These are phyloP conservation scores for Amphipyra tragopoginis DNA, from an alignment of 2,888 invertebrate species.

Conservation along the genomic window DNA sequence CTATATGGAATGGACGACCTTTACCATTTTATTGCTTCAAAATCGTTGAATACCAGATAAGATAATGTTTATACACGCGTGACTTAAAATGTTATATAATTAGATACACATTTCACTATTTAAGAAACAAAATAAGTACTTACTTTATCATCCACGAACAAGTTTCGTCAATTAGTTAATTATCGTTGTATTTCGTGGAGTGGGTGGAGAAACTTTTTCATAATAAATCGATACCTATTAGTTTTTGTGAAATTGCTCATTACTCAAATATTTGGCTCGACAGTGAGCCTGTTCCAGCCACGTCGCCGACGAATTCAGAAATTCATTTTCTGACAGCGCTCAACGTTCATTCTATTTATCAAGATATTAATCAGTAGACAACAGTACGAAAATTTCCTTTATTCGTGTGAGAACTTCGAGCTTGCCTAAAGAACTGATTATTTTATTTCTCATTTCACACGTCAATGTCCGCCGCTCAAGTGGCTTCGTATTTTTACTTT, in stretches of 20 bases:
- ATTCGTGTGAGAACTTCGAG: constrained; percentile 22
- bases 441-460: constrained; percentile 43
- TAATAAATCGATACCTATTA: constrained; percentile 25
- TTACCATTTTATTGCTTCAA: constrained; percentile 40
- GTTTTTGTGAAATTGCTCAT: constrained; percentile 31
- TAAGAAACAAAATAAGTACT: constrained; percentile 36
- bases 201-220: constrained; percentile 23
- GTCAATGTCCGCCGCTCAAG: constrained; percentile 36
- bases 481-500: constrained; percentile 50
- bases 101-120: constrained; percentile 49
- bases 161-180: constrained; percentile 23
- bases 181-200: constrained; percentile 20
- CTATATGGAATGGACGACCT: constrained; percentile 41
- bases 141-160: constrained; percentile 50
- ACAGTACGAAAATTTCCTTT: constrained; percentile 17
- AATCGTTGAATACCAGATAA: constrained; percentile 57
- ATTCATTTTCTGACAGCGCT: constrained; percentile 22
- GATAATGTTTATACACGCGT: constrained; percentile 55
- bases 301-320: constrained; percentile 7
- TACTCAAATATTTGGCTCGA: constrained; percentile 37
- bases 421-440: constrained; percentile 14
- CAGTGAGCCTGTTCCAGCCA: constrained; percentile 4
- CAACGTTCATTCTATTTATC: constrained; percentile 29
- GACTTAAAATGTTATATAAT: constrained; percentile 54
- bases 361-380: constrained; percentile 39